Base-by-base conservation (phyloP, 2,888 invertebrate genomes). In the Hemaris fuciformis region DNA sequence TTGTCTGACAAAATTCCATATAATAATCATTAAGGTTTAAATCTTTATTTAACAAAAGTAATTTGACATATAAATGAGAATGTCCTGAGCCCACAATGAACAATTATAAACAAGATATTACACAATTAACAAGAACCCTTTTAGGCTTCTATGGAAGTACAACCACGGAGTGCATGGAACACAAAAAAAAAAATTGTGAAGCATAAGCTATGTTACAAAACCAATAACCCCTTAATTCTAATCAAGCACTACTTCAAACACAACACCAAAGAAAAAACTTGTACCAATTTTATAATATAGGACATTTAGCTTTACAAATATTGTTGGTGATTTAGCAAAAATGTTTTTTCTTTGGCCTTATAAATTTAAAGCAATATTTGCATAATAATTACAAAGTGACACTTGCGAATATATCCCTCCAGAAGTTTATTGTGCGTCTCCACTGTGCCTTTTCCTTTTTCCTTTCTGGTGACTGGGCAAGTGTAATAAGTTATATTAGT, bases 391-490 rank as follows among this genome's bases (percentile, higher is more conserved):
- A 80, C 76, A 81, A 81, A 86, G 85, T 87, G 89, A 86, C 85
- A 93, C 93, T 93, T 93, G 93, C 93, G 77, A 93, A 93, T 83
- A 91, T 91, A 75, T 92, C 91, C 80, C 93, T 73, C 93, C 93
- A 93, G 89, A 92, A 93, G 91, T 93, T 93, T 84, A 93, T 90
- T 64, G 93, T 93, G 88, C 93, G 91, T 74, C 93, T 81, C 93
- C 93, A 93, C 71, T 93, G 92, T 87, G 93, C 93, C 77, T 87
- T 93, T 79, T 91, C 91, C 86, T 82, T 87, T 75, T 93, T 93
- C 75, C 88, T 80, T 69, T 91, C 87, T 22, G 93, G 91, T 82
- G 92, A 92, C 93, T 93, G 89, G 85, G 80, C 81, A 85, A 63
- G 45, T 22, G 34, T 45, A 46, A 57, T 22, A 57, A 3, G n/a